Percentiles rank a stretch among this genome's conserved stretches.
Evolutionary conservation across 1,140 invertebrate species (phyloP).

Genomic region (Octopus bimaculoides): DNA sequence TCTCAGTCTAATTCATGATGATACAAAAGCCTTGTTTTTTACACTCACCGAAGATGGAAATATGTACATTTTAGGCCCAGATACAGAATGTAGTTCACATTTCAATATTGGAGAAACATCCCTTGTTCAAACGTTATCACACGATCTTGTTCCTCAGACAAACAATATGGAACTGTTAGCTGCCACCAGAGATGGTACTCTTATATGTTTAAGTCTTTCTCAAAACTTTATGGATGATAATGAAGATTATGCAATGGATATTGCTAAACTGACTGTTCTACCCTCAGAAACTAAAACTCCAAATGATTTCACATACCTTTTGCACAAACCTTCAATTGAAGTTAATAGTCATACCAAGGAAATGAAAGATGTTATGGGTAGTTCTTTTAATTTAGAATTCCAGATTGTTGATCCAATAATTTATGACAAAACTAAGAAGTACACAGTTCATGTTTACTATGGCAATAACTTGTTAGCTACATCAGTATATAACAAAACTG

Average conservation of each 20-base stretch:
- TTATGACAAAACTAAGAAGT: conserved; percentile 6
- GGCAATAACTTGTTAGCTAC: conserved; percentile 31
- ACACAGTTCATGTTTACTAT: conserved; percentile 37
- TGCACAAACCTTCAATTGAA: conserved; percentile 34
- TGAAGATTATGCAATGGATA: conserved; percentile 25
- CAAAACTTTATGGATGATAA: conserved; percentile 18
- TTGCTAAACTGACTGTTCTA: conserved; percentile 21
- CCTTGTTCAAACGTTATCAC: conserved; percentile 46
- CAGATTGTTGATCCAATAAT: conserved; percentile 27
- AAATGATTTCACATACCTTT: conserved; percentile 36
- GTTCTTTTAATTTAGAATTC: conserved; percentile 34
- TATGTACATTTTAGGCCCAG: conserved; percentile 43
- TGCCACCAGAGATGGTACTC: conserved; percentile 48
- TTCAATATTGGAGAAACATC: conserved; percentile 46
- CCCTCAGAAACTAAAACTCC: conserved; percentile 31
- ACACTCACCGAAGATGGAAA: conserved; percentile 42
- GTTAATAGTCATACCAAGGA: conserved; percentile 26
- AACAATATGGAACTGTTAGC: conserved; percentile 45
- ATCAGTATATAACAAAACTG: conserved; percentile 24
- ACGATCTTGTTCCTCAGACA: conserved; percentile 38
- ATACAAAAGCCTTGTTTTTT: not conserved
- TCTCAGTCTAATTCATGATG: conserved; percentile 20
- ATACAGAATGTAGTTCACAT: conserved; percentile 38
- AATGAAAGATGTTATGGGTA: conserved; percentile 40
- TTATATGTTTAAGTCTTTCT: conserved; percentile 41